Percentiles rank a stretch among this genome's conserved stretches.
These are phyloP conservation scores for Fopius arisanus DNA, from an alignment of 1,140 invertebrate genomes.

Conservation along the genomic window DNA sequence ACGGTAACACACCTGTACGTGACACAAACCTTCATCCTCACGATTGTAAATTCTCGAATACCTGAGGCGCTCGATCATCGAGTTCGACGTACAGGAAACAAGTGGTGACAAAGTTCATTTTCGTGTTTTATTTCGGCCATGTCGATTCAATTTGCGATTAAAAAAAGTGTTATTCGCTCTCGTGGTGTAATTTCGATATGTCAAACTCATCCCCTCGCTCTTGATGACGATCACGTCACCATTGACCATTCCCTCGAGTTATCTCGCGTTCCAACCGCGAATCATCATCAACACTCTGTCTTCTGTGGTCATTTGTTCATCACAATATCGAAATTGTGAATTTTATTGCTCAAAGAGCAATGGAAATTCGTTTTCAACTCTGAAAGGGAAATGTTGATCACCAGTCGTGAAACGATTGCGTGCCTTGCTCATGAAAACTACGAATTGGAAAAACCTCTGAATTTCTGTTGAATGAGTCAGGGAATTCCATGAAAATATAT, in stretches of 20 bases:
- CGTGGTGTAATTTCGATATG: not conserved
- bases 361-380: no score
- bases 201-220: not conserved
- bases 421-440: no score
- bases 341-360: no score
- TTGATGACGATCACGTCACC: slow-evolving; percentile 25
- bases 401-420: no score
- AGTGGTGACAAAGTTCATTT: not conserved
- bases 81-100: not conserved
- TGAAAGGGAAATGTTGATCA: no score
- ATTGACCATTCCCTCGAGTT: slow-evolving; percentile 47
- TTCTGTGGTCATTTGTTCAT: slow-evolving; percentile 10
- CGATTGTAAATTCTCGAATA: not conserved
- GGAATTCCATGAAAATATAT: no score
- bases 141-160: not conserved
- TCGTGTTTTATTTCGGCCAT: not conserved
- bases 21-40: not conserved
- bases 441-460: no score
- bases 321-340: not conserved
- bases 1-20: slow-evolving; percentile 14
- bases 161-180: not conserved
- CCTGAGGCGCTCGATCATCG: slow-evolving; percentile 1
- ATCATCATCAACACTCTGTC: slow-evolving; percentile 46
- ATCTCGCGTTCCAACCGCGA: slow-evolving; percentile 56
- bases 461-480: no score